These are phyloP conservation scores for Megalurothrips usitatus DNA, from an alignment of 2,888 invertebrate species.

Conservation along the genomic window DNA sequence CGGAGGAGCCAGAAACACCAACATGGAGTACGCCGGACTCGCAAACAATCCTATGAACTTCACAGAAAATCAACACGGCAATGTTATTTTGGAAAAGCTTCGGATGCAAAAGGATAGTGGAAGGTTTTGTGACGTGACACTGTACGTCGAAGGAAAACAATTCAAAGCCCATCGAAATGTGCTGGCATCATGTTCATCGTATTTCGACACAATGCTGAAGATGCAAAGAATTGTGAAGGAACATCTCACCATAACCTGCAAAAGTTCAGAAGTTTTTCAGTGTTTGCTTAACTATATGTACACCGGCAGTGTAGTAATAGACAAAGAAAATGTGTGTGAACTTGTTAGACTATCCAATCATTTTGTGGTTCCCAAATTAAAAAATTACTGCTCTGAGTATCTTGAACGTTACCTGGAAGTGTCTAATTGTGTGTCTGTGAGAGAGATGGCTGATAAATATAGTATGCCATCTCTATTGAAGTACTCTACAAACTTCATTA, in stretches of 20 bases:
- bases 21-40: constrained; percentile 4
- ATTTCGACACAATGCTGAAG: constrained; percentile 41
- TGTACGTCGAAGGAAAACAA: constrained; percentile 45
- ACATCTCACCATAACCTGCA: constrained; percentile 54
- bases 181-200: constrained; percentile 48
- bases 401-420: constrained; percentile 57
- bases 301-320: constrained; percentile 57
- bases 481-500: constrained; percentile 54
- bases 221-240: constrained; percentile 51
- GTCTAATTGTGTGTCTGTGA: constrained; percentile 59
- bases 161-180: constrained; percentile 48
- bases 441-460: constrained; percentile 57
- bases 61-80: constrained; percentile 24
- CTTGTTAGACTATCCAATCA: constrained; percentile 58
- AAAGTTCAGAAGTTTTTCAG: constrained; percentile 56
- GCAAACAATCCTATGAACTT: constrained; percentile 14
- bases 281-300: constrained; percentile 61
- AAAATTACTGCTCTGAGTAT: constrained; percentile 60
- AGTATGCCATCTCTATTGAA: constrained; percentile 55
- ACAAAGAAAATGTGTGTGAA: constrained; percentile 57
- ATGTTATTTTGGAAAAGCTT: constrained; percentile 4
- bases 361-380: constrained; percentile 57
- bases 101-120: constrained; percentile 37
- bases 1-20: not conserved
- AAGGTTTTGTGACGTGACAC: constrained; percentile 47